Evolutionary conservation across 2,797 vertebrate species (phyloP).

Genomic region (Acanthornis magna): DNA sequence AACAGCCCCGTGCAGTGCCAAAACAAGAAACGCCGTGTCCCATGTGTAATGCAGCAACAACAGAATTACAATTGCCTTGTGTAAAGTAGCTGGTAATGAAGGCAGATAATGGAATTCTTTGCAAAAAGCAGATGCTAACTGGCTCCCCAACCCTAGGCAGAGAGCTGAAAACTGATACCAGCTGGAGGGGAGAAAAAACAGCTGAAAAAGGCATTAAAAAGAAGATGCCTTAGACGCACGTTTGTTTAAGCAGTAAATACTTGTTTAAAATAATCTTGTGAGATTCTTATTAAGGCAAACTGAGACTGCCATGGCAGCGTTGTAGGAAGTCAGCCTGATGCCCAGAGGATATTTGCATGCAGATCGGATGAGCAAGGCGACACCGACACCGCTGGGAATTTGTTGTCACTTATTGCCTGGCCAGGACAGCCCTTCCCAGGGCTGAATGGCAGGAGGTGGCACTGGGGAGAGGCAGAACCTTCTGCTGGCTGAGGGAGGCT

Average conservation of each 20-base stretch:
- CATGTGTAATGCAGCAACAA: constrained; percentile 16
- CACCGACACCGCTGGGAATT: background rate
- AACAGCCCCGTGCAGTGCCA: background rate
- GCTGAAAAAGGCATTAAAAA: constrained; percentile 45
- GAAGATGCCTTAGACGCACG: background rate
- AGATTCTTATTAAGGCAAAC: constrained; percentile 41
- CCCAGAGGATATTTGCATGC: constrained; percentile 20
- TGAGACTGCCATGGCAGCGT: background rate
- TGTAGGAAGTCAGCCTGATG: constrained; percentile 21
- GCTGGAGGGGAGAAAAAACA: constrained; percentile 18
- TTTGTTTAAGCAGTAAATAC: constrained; percentile 56
- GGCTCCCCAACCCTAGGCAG: constrained; percentile 30
- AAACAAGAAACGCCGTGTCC: background rate
- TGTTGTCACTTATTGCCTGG: background rate
- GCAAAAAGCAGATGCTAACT: constrained; percentile 60
- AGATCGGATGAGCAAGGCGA: background rate
- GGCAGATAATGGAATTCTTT: constrained; percentile 64
- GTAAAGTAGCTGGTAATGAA: constrained; percentile 59
- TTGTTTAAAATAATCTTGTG: constrained; percentile 40
- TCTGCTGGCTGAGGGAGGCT: background rate
- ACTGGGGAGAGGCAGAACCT: background rate
- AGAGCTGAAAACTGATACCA: constrained; percentile 19
- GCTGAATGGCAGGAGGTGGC: background rate
- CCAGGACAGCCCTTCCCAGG: background rate
- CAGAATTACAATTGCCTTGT: constrained; percentile 58